A percentile compares a stretch with the other conserved stretches of the same genome.
phyloP scores from a whole-genome alignment of 2,797 vertebrate genomes.

The Sebastiscus tertius region DNA sequence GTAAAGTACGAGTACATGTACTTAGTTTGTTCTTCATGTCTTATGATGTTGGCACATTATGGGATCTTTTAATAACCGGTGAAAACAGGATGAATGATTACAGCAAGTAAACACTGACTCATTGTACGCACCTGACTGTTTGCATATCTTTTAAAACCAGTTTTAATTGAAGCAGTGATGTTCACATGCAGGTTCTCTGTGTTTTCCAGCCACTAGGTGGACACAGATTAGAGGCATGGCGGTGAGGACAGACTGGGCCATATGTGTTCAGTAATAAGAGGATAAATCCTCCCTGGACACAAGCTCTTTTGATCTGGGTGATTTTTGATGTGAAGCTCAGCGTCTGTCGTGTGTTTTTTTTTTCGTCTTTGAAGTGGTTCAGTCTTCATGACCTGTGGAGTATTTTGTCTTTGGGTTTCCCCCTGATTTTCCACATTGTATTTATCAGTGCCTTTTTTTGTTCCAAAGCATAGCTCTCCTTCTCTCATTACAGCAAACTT shows the following conservation, averaged over 20 bases:
- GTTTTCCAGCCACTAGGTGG: constrained; percentile 55
- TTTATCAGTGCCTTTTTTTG: not conserved
- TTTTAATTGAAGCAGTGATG: not conserved
- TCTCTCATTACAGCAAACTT: not conserved
- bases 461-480: not conserved
- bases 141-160: not conserved
- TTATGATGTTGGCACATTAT: not conserved
- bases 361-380: constrained; percentile 20
- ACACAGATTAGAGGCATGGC: constrained; percentile 28
- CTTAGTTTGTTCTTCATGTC: not conserved
- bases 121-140: not conserved
- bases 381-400: constrained; percentile 33
- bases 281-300: constrained; percentile 47
- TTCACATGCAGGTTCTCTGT: constrained; percentile 3
- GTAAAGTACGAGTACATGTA: not conserved
- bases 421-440: not conserved
- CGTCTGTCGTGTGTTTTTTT: not conserved
- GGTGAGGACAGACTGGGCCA: constrained; percentile 7
- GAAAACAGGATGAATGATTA: not conserved
- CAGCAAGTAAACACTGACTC: not conserved
- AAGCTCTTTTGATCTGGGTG: constrained; percentile 41
- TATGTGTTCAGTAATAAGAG: constrained; percentile 53
- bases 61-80: not conserved
- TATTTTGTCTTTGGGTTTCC: constrained; percentile 9
- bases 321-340: constrained; percentile 45